Conservation (phyloP, 2,113 vertebrate genomes). For the Agelaius phoeniceus region DNA sequence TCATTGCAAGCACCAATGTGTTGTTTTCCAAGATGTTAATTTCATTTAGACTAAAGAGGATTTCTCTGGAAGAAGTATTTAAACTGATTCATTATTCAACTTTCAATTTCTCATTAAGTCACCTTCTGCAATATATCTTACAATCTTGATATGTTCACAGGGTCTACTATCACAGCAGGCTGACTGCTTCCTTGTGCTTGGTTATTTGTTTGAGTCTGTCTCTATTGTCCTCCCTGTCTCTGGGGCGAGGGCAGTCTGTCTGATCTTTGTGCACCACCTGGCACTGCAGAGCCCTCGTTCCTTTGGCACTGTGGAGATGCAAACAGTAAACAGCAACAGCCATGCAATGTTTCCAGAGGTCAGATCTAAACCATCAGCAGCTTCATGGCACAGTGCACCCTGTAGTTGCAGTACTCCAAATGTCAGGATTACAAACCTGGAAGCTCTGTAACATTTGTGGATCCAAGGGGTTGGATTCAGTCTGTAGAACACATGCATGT, state of each 20-base stretch:
- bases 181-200: not conserved
- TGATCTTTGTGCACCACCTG: rapidly evolving
- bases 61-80: not conserved
- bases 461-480: not conserved
- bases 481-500: not conserved
- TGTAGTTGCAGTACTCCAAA: not conserved
- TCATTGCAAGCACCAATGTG: not conserved
- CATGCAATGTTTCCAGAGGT: not conserved
- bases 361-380: not conserved
- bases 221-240: not conserved
- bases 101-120: not conserved
- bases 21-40: not conserved
- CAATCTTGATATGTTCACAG: not conserved
- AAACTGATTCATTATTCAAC: not conserved
- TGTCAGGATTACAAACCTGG: not conserved
- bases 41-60: not conserved
- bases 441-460: not conserved
- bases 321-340: not conserved
- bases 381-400: not conserved
- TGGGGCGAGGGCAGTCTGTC: not conserved
- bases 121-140: not conserved
- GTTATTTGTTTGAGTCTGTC: not conserved
- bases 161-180: not conserved
- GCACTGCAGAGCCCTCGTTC: not conserved
- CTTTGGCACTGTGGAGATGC: not conserved